Base-by-base conservation (phyloP, 2,888 invertebrate species). In the Drosophila borborema region DNA sequence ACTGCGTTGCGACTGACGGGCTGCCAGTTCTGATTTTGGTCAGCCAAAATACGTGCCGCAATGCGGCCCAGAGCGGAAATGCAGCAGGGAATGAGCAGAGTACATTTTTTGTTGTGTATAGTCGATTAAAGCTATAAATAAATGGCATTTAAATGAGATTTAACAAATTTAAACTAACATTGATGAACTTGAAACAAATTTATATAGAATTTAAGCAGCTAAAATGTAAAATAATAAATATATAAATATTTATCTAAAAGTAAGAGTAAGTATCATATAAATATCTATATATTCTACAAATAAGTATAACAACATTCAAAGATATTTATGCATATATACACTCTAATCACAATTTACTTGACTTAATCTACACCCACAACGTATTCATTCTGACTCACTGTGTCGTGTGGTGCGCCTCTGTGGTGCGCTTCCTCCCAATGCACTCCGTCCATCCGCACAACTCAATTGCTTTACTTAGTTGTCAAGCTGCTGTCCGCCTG, bases 401-500 rank as follows among this genome's bases (percentile, higher is more conserved):
- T 18, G 46, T 31, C 31, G 34, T 43, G 46, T 40, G 34, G 34
- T 41, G 20, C 20, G n/a, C 46, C 36, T 12, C 10, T 12, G 16
- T 23, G 36, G n/a, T 38, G 20, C 12, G n/a, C 5, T 18, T 16
- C 9, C 18, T 14, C 14, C 18, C 12, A 14, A 12, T 1, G 0
- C 31, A 10, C 4, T 8, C 0, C n/a, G 3, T 3, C 49, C 49
- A 14, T n/a, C 23, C 49, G 14, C 48, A 54, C 49, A 64, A 40
- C 55, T 58, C 66, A 73, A 78, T 64, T 80, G 82, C 72, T 69
- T 71, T 69, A 80, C 56, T 80, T 64, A 86, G 74, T 73, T 86
- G 87, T 87, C 85, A 84, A 81, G 72, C 82, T 73, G 72, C 82
- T 73, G 82, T 59, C 80, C 70, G 79, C 55, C 60, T 40, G 63